Base-by-base conservation (phyloP, 2,113 vertebrate genomes). In the Dasypus novemcinctus region DNA sequence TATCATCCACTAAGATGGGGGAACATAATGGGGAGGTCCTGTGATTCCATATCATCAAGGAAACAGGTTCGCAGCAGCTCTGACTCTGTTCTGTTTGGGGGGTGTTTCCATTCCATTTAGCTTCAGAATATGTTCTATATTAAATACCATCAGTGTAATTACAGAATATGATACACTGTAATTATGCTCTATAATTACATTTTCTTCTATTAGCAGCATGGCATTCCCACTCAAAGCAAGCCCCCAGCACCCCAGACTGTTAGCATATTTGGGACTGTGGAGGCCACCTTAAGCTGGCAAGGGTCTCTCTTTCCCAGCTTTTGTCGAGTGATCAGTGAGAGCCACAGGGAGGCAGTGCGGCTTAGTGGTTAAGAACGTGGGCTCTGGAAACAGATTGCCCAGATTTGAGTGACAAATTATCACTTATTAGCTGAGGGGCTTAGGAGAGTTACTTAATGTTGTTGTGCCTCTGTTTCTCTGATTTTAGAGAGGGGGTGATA, bases 131-230 rank as follows among this genome's bases (percentile, higher is more conserved):
- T 88, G 85, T 94, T 96, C 92, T 93, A 69, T 7, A 41, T 91
- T 92, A 95, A 98, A 96, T 96, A 95, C 78, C 85, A 29, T 78
- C 92, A 97, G 87, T 95, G 81, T 97, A 97, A 98, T 98, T 97
- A 96, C 96, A 95, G 94, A 94, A 97, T 96, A 89, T 31, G 95
- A 95, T 36, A 78, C 96, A 97, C 97, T 97, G 74, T 85, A 92
- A 97, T 94, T 91, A 85, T 94, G 95, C 90, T 93, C 96, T 85
- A 94, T 97, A 96, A 98, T 98, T 97, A 96, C 90, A 85, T 96
- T 98, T 97, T 98, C 93, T 94, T 97, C 92, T 84, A 93, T 98
- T 96, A 49, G 97, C 92, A 97, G 94, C 66, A 72, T 36, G 74
- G 96, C 38, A 72, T 93, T 93, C 96, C 64, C 1, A 0, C 89